A percentile compares a stretch with the other conserved stretches of the same genome.
phyloP scores from a whole-genome alignment of 2,113 vertebrate genomes.

The Pomatorhinus ruficollis region DNA sequence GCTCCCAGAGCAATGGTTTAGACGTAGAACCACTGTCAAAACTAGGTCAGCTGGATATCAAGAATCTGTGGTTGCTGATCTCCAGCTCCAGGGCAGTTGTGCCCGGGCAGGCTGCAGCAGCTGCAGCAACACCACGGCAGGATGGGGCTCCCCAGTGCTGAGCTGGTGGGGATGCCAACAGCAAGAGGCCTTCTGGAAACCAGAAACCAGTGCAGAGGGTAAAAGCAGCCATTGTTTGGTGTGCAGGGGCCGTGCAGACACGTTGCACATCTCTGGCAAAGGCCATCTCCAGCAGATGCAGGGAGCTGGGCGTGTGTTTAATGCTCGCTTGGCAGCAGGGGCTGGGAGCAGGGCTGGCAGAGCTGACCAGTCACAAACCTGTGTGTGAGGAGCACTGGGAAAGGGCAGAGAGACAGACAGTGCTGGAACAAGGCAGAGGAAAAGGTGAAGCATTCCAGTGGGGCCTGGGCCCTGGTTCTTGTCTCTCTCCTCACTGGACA shows the following conservation, averaged over 20 bases:
- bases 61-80: background rate
- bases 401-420: background rate
- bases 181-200: background rate
- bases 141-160: background rate
- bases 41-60: background rate
- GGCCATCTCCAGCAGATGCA: background rate
- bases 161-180: background rate
- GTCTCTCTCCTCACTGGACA: accelerated
- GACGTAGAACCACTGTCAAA: background rate
- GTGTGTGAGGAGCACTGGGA: background rate
- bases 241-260: background rate
- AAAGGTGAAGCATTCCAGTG: background rate
- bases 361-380: background rate
- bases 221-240: background rate
- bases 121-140: accelerated
- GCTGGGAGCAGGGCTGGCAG: background rate
- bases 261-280: background rate
- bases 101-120: background rate
- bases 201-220: background rate
- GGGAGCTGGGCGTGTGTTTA: background rate
- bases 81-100: background rate
- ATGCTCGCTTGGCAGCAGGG: accelerated
- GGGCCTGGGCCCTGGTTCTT: background rate
- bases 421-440: accelerated
- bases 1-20: background rate